A percentile compares a stretch with the other conserved stretches of the same genome.
phyloP scores from a whole-genome alignment of 2,888 invertebrate species.

The Xanthia togata region DNA sequence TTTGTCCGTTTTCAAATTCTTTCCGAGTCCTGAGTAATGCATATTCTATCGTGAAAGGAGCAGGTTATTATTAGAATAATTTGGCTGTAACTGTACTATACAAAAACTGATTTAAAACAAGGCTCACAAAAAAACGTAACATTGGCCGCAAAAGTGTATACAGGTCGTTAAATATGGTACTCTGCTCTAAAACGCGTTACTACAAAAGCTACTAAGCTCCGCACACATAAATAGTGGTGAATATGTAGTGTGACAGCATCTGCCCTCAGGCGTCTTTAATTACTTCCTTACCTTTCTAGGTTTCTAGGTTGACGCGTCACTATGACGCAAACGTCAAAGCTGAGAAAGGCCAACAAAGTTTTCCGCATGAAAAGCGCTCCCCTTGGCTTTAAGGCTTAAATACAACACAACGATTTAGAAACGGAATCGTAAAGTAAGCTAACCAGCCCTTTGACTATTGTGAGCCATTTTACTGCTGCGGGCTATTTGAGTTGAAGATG shows the following conservation, averaged over 20 bases:
- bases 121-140: neutral
- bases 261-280: constrained; percentile 64
- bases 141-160: neutral
- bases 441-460: constrained; percentile 39
- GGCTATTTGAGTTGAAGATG: constrained; percentile 7
- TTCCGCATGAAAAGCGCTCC: constrained; percentile 58
- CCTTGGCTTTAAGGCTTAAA: constrained; percentile 50
- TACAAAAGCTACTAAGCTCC: neutral
- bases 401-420: constrained; percentile 59
- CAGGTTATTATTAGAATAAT: too few species aligned
- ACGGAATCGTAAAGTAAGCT: constrained; percentile 57
- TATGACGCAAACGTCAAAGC: constrained; percentile 59
- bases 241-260: constrained; percentile 14
- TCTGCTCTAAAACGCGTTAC: neutral
- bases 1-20: too few species aligned
- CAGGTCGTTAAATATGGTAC: neutral
- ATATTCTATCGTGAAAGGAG: too few species aligned
- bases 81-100: too few species aligned
- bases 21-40: too few species aligned
- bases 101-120: neutral
- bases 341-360: constrained; percentile 64
- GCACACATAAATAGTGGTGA: constrained; percentile 23
- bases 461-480: constrained; percentile 15
- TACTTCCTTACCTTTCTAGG: constrained; percentile 66
- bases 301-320: constrained; percentile 65